Conservation (phyloP, 2,888 invertebrate species). For the Troglohyphantes excavatus region DNA sequence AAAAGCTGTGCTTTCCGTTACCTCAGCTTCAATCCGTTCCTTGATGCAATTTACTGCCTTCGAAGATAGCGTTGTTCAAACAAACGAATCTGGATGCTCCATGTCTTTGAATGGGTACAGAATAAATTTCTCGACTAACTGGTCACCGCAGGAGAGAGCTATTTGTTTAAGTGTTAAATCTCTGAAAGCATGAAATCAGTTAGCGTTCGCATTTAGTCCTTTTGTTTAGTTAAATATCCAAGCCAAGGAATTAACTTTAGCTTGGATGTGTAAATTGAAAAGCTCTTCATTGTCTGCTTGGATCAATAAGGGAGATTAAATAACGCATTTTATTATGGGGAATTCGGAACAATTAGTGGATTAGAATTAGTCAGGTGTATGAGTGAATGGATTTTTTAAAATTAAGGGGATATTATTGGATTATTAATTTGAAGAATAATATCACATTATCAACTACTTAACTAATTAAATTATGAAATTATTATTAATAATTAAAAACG, state of each 20-base stretch:
- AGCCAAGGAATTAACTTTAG: not conserved
- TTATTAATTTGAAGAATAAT: too few species aligned
- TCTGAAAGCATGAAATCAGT: conserved; percentile 13
- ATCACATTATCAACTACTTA: too few species aligned
- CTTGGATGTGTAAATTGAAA: not conserved
- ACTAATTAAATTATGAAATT: too few species aligned
- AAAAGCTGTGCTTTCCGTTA: not conserved
- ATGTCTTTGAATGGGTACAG: conserved; percentile 3
- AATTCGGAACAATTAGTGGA: not conserved
- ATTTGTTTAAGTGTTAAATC: conserved; percentile 24
- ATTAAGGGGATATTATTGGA: too few species aligned
- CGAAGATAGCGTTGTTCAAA: conserved; percentile 33
- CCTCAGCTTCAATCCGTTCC: not conserved
- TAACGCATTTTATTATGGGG: not conserved
- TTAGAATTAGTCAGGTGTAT: too few species aligned
- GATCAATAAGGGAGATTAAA: not conserved
- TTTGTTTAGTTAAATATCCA: not conserved
- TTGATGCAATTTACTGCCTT: conserved; percentile 35
- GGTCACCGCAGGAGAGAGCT: not conserved
- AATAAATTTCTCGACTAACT: not conserved
- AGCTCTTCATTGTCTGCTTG: not conserved
- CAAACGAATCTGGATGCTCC: not conserved
- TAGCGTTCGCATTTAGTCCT: not conserved
- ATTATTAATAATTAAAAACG: too few species aligned
- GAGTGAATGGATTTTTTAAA: too few species aligned